phyloP scores from a whole-genome alignment of 2,797 vertebrate species.

The Pseudochaenichthys georgianus region DNA sequence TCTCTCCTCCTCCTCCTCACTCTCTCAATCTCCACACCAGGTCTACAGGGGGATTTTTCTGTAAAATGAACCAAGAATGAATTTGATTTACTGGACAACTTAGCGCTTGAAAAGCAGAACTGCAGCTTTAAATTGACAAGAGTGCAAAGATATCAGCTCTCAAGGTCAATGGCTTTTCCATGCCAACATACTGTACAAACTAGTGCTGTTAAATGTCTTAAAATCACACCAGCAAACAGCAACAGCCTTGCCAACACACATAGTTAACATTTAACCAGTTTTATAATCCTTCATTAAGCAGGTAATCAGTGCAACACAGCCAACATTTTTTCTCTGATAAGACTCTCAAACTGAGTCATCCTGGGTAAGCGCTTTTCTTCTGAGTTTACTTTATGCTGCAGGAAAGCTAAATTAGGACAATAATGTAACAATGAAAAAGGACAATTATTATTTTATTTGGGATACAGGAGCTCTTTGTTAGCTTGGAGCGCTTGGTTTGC shows the following conservation, averaged over 20 bases:
- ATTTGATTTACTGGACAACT: slow-evolving; percentile 41
- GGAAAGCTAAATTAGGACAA: slow-evolving; percentile 36
- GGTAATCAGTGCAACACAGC: slow-evolving; percentile 22
- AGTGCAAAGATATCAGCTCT: slow-evolving; percentile 32
- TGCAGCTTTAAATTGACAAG: slow-evolving; percentile 16
- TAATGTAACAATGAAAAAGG: slow-evolving; percentile 36
- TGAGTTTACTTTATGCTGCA: slow-evolving; percentile 50
- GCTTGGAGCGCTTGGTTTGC: background rate
- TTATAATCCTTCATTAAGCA: slow-evolving; percentile 23
- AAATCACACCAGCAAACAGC: background rate
- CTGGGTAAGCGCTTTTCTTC: slow-evolving; percentile 35
- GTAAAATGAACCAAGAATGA: slow-evolving; percentile 36
- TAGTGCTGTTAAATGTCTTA: too few relatives aligned
- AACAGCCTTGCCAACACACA: background rate
- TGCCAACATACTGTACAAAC: background rate
- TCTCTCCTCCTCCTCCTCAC: slow-evolving; percentile 7
- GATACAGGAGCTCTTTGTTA: slow-evolving; percentile 21
- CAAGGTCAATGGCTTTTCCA: slow-evolving; percentile 31
- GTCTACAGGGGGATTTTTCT: background rate
- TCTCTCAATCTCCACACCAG: background rate
- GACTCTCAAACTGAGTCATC: slow-evolving; percentile 47
- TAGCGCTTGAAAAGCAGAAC: slow-evolving; percentile 8
- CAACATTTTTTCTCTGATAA: slow-evolving; percentile 36
- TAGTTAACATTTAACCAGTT: slow-evolving; percentile 5
- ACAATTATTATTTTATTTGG: slow-evolving; percentile 34